Base-by-base conservation (phyloP, 2,888 invertebrate species). In the Norana najaformis region DNA sequence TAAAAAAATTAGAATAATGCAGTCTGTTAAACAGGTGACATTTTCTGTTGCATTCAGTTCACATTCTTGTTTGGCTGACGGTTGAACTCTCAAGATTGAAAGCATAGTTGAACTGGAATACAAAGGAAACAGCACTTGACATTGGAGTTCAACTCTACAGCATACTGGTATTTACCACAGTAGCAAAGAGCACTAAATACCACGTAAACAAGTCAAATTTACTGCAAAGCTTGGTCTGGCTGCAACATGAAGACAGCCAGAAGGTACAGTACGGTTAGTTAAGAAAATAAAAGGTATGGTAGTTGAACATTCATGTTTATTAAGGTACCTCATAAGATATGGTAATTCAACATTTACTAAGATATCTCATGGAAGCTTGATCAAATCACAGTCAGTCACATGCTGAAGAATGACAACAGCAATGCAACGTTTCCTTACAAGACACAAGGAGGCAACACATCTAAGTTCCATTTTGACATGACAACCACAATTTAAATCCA, bases 61-160 rank as follows among this genome's bases (percentile, higher is more conserved):
- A 53, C 53, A 53, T 53, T 37, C 85, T 85, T 85, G 85, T 85
- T 37, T 85, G 85, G 37, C 36, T 36, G 23, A 85, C 23, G 18
- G 85, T 85, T 36, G 85, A 85, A 23, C 85, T 85, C 85, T 85
- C 85, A 35, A 85, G 37, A 35, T 85, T 85, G 85, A 85, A 85
- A 37, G 35, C 85, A n/a, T 85, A 85, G 37, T 35, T 37, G 85
- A 36, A 85, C 85, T 85, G 34, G 0, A 85, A 83, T 30, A 85
- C 18, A 37, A 37, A 4, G n/a, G 69, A 69, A 69, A 69, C 0
- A 30, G n/a, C n/a, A n/a, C 1, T 23, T 69, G 0, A 69, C n/a
- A n/a, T 69, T 8, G 69, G n/a, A 69, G 69, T n/a, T 69, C 30
- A 69, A 69, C n/a, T n/a, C 30, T 8, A 69, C n/a, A 0, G n/a